phyloP scores from a whole-genome alignment of 2,888 invertebrate genomes.

The Dryomyza anilis region DNA sequence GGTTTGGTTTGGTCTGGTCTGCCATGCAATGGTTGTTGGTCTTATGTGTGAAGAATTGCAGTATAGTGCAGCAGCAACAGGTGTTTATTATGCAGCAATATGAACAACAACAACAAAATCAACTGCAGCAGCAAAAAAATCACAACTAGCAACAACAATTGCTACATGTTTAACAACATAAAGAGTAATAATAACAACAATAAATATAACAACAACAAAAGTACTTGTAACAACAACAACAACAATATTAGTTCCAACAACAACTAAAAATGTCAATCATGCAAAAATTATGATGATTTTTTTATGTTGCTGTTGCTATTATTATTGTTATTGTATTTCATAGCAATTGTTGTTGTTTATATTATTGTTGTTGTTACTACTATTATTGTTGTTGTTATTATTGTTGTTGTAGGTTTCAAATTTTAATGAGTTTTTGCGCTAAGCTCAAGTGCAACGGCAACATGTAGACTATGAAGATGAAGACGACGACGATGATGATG shows the following conservation, averaged over 20 bases:
- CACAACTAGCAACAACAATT: background rate
- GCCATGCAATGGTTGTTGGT: background rate
- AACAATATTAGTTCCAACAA: slow-evolving; percentile 6
- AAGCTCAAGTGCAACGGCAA: slow-evolving; percentile 24
- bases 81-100: slow-evolving; percentile 47
- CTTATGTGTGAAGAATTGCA: background rate
- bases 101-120: slow-evolving; percentile 38
- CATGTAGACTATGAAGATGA: background rate
- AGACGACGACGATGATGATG: background rate
- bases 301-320: too few relatives aligned
- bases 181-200: slow-evolving; percentile 5
- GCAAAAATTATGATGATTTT: slow-evolving; percentile 49
- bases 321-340: slow-evolving; percentile 25
- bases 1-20: background rate
- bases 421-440: slow-evolving; percentile 21
- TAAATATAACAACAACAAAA: background rate
- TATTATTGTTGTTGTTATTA: slow-evolving; percentile 1
- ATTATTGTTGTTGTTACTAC: background rate
- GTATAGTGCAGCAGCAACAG: background rate
- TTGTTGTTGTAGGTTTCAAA: slow-evolving; percentile 11
- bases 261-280: slow-evolving; percentile 50
- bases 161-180: background rate
- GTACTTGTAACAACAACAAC: slow-evolving; percentile 11
- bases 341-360: background rate
- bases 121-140: slow-evolving; percentile 15